These are phyloP conservation scores for Dufourea novaeangliae DNA, from an alignment of 1,140 invertebrate genomes.

Conservation along the genomic window DNA sequence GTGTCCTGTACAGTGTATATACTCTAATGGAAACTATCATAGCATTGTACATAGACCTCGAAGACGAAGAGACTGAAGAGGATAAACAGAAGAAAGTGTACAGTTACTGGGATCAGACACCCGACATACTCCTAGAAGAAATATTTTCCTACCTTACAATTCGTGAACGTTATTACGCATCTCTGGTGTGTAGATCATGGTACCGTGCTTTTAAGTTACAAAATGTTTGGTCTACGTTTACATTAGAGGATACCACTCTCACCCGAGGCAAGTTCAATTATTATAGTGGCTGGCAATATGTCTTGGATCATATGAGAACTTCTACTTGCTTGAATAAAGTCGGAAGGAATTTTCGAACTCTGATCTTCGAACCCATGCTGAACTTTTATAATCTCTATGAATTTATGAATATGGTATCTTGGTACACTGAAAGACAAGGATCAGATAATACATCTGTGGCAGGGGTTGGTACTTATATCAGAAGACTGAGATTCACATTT, in stretches of 20 bases:
- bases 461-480: slow-evolving; percentile 84
- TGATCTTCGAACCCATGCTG: slow-evolving; percentile 88
- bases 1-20: background rate
- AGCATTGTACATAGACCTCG: slow-evolving; percentile 85
- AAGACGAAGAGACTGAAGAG: slow-evolving; percentile 81
- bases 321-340: slow-evolving; percentile 88
- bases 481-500: slow-evolving; percentile 88
- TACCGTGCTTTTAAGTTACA: slow-evolving; percentile 88
- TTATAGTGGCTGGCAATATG: slow-evolving; percentile 91
- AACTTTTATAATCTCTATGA: slow-evolving; percentile 93
- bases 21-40: slow-evolving; percentile 48
- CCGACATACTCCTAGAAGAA: slow-evolving; percentile 89
- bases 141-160: slow-evolving; percentile 88
- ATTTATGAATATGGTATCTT: slow-evolving; percentile 91
- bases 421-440: slow-evolving; percentile 84
- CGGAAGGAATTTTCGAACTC: slow-evolving; percentile 85
- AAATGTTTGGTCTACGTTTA: slow-evolving; percentile 88
- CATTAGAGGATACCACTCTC: slow-evolving; percentile 87
- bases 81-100: slow-evolving; percentile 76
- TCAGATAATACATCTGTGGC: slow-evolving; percentile 71
- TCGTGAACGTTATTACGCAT: slow-evolving; percentile 88
- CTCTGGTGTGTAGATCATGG: slow-evolving; percentile 88
- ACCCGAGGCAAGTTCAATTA: slow-evolving; percentile 90
- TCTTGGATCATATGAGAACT: slow-evolving; percentile 88
- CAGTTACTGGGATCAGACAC: slow-evolving; percentile 87